Percentiles rank a stretch among this genome's conserved stretches.
Conservation (phyloP, 1,140 invertebrate genomes). For the Hycleus cichorii region DNA sequence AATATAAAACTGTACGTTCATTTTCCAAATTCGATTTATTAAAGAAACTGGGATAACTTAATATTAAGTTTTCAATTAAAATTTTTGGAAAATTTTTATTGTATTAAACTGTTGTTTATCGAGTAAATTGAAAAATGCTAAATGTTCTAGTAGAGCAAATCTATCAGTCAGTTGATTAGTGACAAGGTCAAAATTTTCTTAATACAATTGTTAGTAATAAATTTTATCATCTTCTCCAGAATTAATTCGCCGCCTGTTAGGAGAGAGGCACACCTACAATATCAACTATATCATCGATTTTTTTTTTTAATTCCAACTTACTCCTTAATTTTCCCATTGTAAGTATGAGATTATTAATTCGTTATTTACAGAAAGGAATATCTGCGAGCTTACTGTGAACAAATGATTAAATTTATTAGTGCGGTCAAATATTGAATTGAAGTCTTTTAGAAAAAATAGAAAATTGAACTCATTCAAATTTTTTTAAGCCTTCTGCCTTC, state of each 20-base stretch:
- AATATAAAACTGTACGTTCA: background rate
- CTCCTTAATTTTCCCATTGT: too few relatives aligned
- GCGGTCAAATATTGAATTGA: slow-evolving; percentile 3
- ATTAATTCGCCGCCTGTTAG: background rate
- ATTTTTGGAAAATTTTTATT: background rate
- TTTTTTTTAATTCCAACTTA: background rate
- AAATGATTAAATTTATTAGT: background rate
- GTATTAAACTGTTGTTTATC: background rate
- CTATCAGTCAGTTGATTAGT: background rate
- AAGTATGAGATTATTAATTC: background rate
- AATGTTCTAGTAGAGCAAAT: background rate
- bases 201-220: background rate
- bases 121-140: too few relatives aligned
- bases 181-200: background rate
- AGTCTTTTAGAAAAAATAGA: background rate
- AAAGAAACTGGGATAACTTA: background rate
- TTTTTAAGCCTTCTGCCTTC: background rate
- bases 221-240: background rate
- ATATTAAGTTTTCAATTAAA: background rate
- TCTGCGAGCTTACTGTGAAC: too few relatives aligned
- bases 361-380: background rate
- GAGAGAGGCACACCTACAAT: too few relatives aligned
- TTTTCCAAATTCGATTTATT: background rate
- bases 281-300: background rate
- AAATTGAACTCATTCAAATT: background rate